Base-by-base conservation (phyloP, 1,140 invertebrate genomes). In the Aphelinus certus region DNA sequence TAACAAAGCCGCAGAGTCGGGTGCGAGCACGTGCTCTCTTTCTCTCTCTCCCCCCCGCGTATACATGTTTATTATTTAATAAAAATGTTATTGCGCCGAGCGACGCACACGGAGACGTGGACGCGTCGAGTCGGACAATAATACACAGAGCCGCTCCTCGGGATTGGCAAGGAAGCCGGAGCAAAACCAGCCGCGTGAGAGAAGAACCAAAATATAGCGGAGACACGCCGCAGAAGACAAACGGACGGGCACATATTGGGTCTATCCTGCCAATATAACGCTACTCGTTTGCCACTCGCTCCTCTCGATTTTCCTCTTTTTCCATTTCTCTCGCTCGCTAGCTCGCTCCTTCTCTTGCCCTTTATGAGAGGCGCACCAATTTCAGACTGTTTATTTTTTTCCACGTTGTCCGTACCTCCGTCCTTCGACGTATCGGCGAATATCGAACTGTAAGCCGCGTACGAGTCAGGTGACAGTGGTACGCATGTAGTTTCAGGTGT, bases 41-140 rank as follows among this genome's bases (percentile, higher is more conserved):
- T 63, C 57, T 64, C n/a, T 65, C 9, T 43, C 47, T 7, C 26
- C 3, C 60, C 45, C 68, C 9, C 77, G 67, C 63, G 61, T 79
- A 73, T 75, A 79, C 66, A 81, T 79, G 79, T 82, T 81, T 81
- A 82, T 79, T 82, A 83, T 84, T 82, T 83, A 83, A 84, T 84
- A 81, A 83, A 83, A 84, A 81, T 81, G 77, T 84, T 83, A 84
- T 83, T 81, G 80, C 77, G 79, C 70, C 56, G 57, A 79, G 71
- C 62, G 73, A 65, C 61, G 73, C 56, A 75, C 47, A 70, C 75
- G 75, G 26, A 26, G 26, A 26, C 26, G 26, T 26, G 26, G 26
- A 26, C 26, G 71, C 71, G 74, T 77, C 51, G 75, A 71, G 74
- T 75, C 60, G 75, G 57, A 75, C 78, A 83, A 83, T 80, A 82